These are phyloP conservation scores for Poeciliopsis infans DNA, from an alignment of 2,797 vertebrate species.

Conservation along the genomic window DNA sequence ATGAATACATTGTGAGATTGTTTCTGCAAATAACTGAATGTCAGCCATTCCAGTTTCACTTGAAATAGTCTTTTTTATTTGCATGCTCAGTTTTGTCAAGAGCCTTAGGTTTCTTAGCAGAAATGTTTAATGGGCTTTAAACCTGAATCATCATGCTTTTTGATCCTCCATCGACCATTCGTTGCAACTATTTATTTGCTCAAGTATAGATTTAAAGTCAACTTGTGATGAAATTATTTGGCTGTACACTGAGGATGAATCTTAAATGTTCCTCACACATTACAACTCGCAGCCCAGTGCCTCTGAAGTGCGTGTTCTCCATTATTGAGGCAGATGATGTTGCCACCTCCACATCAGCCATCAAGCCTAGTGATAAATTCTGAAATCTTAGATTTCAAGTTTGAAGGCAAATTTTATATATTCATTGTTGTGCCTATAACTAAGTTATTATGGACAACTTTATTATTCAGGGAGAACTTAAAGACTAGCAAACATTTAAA, in stretches of 20 bases:
- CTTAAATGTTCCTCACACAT: too few relatives aligned
- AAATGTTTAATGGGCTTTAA: background rate
- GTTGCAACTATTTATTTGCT: background rate
- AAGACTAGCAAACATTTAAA: constrained; percentile 29
- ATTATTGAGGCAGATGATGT: too few relatives aligned
- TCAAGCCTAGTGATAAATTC: too few relatives aligned
- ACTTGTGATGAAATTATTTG: too few relatives aligned
- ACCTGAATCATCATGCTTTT: background rate
- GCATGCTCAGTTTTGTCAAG: background rate
- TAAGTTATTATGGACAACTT: constrained; percentile 43
- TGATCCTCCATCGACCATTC: background rate
- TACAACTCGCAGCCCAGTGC: too few relatives aligned
- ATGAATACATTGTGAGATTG: background rate
- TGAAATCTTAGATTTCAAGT: background rate
- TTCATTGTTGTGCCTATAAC: constrained; percentile 59
- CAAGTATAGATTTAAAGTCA: background rate
- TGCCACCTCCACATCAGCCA: too few relatives aligned
- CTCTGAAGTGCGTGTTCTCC: too few relatives aligned
- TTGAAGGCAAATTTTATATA: constrained; percentile 53
- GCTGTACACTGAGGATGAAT: too few relatives aligned
- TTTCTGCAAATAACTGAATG: background rate
- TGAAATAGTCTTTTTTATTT: background rate
- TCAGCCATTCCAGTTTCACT: background rate
- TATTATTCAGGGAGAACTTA: constrained; percentile 22
- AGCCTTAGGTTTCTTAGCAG: background rate